These are phyloP conservation scores for Mythimna ferrago DNA, from an alignment of 2,888 invertebrate genomes.

Conservation along the genomic window DNA sequence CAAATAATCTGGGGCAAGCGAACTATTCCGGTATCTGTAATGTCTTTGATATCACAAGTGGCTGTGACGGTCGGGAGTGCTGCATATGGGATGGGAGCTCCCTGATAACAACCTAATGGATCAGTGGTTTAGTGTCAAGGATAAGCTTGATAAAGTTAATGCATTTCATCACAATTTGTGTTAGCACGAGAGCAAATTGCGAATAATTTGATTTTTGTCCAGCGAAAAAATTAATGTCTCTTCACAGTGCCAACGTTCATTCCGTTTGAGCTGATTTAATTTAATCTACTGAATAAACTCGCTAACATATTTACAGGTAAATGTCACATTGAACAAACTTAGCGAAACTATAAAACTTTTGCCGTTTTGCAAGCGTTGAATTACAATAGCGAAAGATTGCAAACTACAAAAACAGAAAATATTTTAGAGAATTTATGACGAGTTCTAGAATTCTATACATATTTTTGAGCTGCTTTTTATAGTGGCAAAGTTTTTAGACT, in stretches of 20 bases:
- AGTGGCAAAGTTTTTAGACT: background rate
- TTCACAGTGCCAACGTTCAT: background rate
- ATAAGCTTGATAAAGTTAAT: constrained; percentile 10
- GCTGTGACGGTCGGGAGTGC: constrained; percentile 18
- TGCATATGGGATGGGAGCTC: constrained; percentile 21
- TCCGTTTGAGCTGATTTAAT: constrained; percentile 21
- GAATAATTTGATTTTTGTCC: constrained; percentile 7
- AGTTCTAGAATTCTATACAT: constrained; percentile 24
- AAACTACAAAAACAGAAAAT: constrained; percentile 30
- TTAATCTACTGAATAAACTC: constrained; percentile 31
- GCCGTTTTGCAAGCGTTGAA: constrained; percentile 33
- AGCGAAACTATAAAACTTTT: constrained; percentile 33
- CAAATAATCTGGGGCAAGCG: constrained; percentile 54
- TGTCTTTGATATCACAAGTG: constrained; percentile 55
- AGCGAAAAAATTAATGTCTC: background rate
- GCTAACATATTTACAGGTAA: constrained; percentile 35
- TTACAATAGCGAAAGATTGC: constrained; percentile 14
- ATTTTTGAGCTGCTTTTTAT: constrained; percentile 17
- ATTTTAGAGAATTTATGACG: constrained; percentile 28
- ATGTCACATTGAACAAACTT: constrained; percentile 48
- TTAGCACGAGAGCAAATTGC: constrained; percentile 4
- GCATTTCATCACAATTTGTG: constrained; percentile 11
- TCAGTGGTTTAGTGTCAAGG: constrained; percentile 16
- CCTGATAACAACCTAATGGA: constrained; percentile 42
- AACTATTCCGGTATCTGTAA: constrained; percentile 57